These are phyloP conservation scores for Abramis brama DNA, from an alignment of 2,113 vertebrate genomes.

Conservation along the genomic window DNA sequence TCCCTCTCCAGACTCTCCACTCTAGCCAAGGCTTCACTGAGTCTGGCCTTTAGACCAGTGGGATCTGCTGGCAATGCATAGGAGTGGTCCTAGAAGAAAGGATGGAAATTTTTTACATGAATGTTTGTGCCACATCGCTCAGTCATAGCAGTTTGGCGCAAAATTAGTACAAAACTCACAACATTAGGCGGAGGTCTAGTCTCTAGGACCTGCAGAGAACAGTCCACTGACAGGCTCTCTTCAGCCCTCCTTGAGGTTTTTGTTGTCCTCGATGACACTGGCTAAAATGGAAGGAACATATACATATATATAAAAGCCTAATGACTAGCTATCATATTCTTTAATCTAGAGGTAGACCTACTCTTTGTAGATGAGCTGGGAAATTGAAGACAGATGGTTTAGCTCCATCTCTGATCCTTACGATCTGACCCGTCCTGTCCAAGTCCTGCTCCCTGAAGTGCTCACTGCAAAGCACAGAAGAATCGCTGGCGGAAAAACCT, in stretches of 20 bases:
- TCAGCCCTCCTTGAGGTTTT: slow-evolving; percentile 35
- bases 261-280: slow-evolving; percentile 19
- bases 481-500: neutral
- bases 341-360: neutral
- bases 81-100: slow-evolving; percentile 39
- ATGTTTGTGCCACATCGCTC: neutral
- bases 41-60: slow-evolving; percentile 34
- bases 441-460: slow-evolving; percentile 54
- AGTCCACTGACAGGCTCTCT: neutral
- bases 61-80: slow-evolving; percentile 41
- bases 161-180: slow-evolving; percentile 10
- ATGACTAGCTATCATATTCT: neutral
- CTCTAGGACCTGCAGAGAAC: neutral
- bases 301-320: neutral
- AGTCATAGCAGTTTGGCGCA: neutral
- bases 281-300: slow-evolving; percentile 19
- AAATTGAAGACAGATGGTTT: slow-evolving; percentile 33
- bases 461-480: slow-evolving; percentile 47
- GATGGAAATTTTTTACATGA: neutral
- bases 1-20: slow-evolving; percentile 50
- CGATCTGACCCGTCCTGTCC: slow-evolving; percentile 55
- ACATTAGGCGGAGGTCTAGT: neutral
- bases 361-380: slow-evolving; percentile 19
- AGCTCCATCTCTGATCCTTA: slow-evolving; percentile 48
- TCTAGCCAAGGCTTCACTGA: slow-evolving; percentile 24